These are phyloP conservation scores for Thalpophila matura DNA, from an alignment of 2,888 invertebrate genomes.

Conservation along the genomic window DNA sequence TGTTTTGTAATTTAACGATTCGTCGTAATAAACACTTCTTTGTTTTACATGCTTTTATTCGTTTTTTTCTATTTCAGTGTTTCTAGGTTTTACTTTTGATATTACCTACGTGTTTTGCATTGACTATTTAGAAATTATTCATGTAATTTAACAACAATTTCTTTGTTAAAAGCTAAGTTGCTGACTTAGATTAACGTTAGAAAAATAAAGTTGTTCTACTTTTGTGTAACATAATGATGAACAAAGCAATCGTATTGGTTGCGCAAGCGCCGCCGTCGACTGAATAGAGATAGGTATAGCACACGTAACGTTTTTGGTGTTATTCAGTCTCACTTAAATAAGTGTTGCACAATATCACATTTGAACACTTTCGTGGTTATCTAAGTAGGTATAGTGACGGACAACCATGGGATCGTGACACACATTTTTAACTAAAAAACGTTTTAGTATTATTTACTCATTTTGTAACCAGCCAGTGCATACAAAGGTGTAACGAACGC, in stretches of 20 bases:
- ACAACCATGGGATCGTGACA: slow-evolving; percentile 74
- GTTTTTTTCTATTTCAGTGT: background rate
- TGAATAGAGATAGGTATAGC: slow-evolving; percentile 62
- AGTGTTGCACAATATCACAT: slow-evolving; percentile 78
- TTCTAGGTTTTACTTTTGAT: background rate
- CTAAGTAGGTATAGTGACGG: slow-evolving; percentile 82
- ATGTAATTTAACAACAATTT: slow-evolving; percentile 15
- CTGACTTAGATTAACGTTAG: slow-evolving; percentile 43
- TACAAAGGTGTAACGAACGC: slow-evolving; percentile 8
- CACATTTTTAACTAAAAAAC: slow-evolving; percentile 68
- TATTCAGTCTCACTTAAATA: slow-evolving; percentile 67
- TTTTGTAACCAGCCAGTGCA: slow-evolving; percentile 27
- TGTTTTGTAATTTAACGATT: slow-evolving; percentile 62
- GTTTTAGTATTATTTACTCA: slow-evolving; percentile 48
- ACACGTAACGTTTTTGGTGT: slow-evolving; percentile 76
- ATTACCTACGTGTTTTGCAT: background rate
- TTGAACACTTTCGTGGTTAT: slow-evolving; percentile 83
- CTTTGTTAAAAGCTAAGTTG: slow-evolving; percentile 20
- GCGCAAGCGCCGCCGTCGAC: slow-evolving; percentile 65
- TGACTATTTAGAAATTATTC: background rate
- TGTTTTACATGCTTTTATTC: slow-evolving; percentile 29
- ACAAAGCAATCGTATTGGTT: slow-evolving; percentile 73
- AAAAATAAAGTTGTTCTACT: slow-evolving; percentile 60
- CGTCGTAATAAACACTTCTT: slow-evolving; percentile 53
- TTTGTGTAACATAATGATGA: slow-evolving; percentile 65